Base-by-base conservation (phyloP, 1,140 invertebrate genomes). In the Drosophila micromelanica region DNA sequence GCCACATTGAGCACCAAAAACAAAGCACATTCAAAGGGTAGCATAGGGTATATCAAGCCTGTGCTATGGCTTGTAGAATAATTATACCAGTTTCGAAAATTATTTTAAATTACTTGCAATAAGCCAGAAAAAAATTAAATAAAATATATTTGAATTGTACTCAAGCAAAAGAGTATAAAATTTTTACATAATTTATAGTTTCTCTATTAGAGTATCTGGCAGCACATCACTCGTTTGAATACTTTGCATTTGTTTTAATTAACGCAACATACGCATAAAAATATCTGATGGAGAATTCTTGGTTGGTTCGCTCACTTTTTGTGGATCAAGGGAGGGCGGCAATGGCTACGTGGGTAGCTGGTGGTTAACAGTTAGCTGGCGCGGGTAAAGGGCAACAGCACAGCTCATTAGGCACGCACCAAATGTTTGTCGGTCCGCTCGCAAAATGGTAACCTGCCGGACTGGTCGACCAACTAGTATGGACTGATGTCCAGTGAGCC, bases 391-490 rank as follows among this genome's bases (percentile, higher is more conserved):
- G 54, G 46, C 49, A 62, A 62, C 64, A 65, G 84, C 79, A 89
- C 85, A 89, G 85, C 84, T 87, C 84, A 87, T 87, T 87, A 89
- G 84, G 84, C 84, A 87, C 84, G 84, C 85, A 87, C 79, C 84
- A 65, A 89, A 76, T 80, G 73, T 80, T 77, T 85, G 80, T 57
- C 73, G 68, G 55, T 57, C 20, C 57, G 43, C 45, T 48, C 15
- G 45, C 45, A 32, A 7, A 32, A 32, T 40, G 37, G 12, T 45
- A 59, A 60, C 48, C 57, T 37, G 64, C 15, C 3, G 11, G 11
- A n/a, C 20, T 32, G 45, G 27, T 6, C 27, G 27, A 27, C 27
- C 27, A 6, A 23, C 20, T 2, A 23, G 2, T 27, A 27, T 5
- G 0, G 78, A 65, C 84, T 75, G 67, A 49, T 73, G 82, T 45